A percentile compares a stretch with the other conserved stretches of the same genome.
phyloP scores from a whole-genome alignment of 2,888 invertebrate species.

The Agonopterix arenella region DNA sequence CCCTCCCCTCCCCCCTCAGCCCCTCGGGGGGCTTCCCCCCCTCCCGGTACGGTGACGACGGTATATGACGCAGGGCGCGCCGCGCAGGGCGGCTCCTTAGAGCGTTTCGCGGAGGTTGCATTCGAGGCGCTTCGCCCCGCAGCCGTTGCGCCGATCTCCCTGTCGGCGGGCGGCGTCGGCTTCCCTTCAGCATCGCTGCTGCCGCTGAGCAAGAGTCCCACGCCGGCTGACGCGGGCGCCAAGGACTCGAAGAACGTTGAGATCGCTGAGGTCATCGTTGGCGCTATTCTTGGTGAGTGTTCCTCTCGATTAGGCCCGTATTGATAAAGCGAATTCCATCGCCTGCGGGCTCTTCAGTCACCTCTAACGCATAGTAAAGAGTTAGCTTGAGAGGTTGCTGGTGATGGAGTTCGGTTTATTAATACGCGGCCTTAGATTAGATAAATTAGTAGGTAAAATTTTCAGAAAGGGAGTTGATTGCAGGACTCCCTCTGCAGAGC shows the following conservation, averaged over 20 bases:
- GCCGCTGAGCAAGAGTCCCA: constrained; percentile 86
- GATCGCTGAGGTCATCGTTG: constrained; percentile 97
- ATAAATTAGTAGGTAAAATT: too few relatives aligned
- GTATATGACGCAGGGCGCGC: constrained; percentile 51
- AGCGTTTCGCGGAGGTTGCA: constrained; percentile 87
- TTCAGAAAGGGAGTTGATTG: too few relatives aligned
- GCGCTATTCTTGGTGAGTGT: constrained; percentile 92
- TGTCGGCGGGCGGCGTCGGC: constrained; percentile 81
- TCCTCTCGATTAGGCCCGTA: too few relatives aligned
- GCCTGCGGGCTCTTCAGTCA: too few relatives aligned
- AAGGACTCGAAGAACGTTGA: constrained; percentile 95
- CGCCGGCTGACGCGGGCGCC: constrained; percentile 85
- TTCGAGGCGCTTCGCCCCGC: constrained; percentile 82
- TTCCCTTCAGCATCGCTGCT: constrained; percentile 84
- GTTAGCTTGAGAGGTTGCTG: too few relatives aligned
- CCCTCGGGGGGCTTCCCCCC: constrained; percentile 38
- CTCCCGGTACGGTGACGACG: constrained; percentile 20
- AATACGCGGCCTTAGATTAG: too few relatives aligned
- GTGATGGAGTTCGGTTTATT: too few relatives aligned
- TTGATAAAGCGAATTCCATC: too few relatives aligned
- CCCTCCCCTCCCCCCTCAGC: constrained; percentile 60
- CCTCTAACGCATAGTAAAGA: too few relatives aligned
- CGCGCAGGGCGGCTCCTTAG: constrained; percentile 80
- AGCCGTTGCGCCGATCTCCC: constrained; percentile 88
- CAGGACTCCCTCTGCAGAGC: too few relatives aligned